Evolutionary conservation across 2,888 invertebrate species (phyloP), one percentile per base, ranked within the genome.

Genomic region (Agapostemon virescens): DNA sequence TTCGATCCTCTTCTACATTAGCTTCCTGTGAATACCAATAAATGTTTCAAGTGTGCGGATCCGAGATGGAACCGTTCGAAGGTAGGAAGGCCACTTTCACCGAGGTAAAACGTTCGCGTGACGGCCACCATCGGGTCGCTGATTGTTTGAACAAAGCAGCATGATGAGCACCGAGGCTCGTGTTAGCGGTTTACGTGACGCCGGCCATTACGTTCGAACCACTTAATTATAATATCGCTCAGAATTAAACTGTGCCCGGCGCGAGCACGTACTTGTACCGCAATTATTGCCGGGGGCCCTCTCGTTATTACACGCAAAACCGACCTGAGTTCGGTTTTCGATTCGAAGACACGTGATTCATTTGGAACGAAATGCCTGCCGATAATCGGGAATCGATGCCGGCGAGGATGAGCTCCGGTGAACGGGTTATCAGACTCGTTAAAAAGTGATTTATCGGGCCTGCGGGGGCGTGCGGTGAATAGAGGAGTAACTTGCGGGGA

Each of bases 171-270:
- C 89, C 88, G 75, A 77, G 80, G 85, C 87, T 86, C 85, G 85
- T 80, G 87, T 89, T 87, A 88, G 87, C 87, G 87, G 88, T 90
- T 91, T 82, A 91, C 91, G 91, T 92, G 92, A 92, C 92, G 92
- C 89, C 89, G 85, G 86, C 91, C 92, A 92, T 92, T 92, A 92
- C 90, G 90, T 86, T 87, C 87, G 89, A 91, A 92, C 89, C 91
- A 92, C 92, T 92, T 91, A 92, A 92, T 92, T 92, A 92, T 92
- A 92, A 92, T 92, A 92, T 92, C 92, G 89, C 90, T 87, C 85
- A 86, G 91, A 91, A 92, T 92, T 92, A 92, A 91, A 91, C 90
- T 91, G 90, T 90, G 90, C 90, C 89, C 91, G 91, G 91, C 89
- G 91, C 91, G 91, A 89, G 90, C 90, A 90, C 91, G 91, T 91